Percentiles rank a stretch among this genome's conserved stretches.
Conservation (phyloP, 2,888 invertebrate species). For the Oscheius sp. region DNA sequence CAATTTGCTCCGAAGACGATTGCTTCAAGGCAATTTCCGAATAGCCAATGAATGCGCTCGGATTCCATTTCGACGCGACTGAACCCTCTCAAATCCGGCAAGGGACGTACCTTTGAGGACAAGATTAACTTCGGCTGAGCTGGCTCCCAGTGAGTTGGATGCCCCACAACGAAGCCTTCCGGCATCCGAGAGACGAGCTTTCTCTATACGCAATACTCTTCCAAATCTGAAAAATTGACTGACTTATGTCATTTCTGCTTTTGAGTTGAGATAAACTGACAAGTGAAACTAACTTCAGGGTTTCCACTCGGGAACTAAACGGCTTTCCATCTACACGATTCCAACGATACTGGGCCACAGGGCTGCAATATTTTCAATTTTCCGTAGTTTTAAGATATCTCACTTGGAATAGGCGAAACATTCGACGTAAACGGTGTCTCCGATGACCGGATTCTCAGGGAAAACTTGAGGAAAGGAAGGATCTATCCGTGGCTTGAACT, state of each 20-base stretch:
- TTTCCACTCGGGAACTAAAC: conserved; percentile 54
- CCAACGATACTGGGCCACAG: conserved; percentile 68
- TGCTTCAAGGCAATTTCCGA: conserved; percentile 24
- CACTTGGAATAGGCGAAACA: conserved; percentile 73
- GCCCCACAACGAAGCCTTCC: conserved; percentile 68
- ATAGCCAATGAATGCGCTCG: background rate
- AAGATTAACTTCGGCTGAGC: conserved; percentile 63
- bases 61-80: conserved; percentile 16
- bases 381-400: conserved; percentile 36
- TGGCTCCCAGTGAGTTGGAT: conserved; percentile 60
- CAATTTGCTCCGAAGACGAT: background rate
- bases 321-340: conserved; percentile 63
- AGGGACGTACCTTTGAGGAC: conserved; percentile 44
- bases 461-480: conserved; percentile 66
- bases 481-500: conserved; percentile 61
- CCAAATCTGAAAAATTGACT: no score
- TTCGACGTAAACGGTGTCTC: conserved; percentile 68
- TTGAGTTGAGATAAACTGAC: no score
- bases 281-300: conserved; percentile 51
- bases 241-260: no score
- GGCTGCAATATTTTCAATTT: conserved; percentile 52
- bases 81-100: background rate
- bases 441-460: conserved; percentile 66
- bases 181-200: conserved; percentile 47
- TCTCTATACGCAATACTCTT: conserved; percentile 68